Conservation (phyloP, 2,113 vertebrate species). For the Vicugna pacos region DNA sequence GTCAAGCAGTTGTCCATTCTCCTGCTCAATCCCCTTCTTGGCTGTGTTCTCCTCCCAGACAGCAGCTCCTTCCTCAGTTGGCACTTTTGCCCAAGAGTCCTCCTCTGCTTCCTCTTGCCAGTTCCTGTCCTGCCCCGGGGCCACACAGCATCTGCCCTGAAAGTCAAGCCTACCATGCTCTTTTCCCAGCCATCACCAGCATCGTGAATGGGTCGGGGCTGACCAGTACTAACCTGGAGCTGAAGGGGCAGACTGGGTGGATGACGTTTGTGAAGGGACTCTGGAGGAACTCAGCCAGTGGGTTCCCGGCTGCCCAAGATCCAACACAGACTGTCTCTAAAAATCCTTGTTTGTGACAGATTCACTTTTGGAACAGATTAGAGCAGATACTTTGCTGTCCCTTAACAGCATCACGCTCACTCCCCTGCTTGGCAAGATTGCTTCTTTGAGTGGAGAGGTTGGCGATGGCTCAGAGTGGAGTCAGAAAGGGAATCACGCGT, state of each 20-base stretch:
- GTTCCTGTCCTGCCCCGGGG: neutral
- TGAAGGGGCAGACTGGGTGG: neutral
- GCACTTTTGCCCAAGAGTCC: neutral
- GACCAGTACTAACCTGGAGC: neutral
- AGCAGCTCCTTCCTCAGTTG: neutral
- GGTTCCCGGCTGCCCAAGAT: neutral
- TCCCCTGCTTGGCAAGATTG: neutral
- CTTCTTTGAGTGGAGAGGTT: neutral
- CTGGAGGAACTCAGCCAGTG: neutral
- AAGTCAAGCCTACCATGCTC: neutral
- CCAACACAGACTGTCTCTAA: neutral
- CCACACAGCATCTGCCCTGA: neutral
- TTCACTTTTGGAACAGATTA: neutral
- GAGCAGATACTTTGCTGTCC: neutral
- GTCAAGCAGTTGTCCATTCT: neutral
- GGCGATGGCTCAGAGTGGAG: neutral
- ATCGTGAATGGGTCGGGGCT: neutral
- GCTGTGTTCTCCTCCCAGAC: accelerated
- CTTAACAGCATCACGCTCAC: neutral
- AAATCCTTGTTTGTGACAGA: neutral
- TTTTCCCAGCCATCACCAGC: neutral
- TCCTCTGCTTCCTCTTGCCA: neutral
- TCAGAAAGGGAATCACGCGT: neutral
- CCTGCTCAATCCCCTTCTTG: neutral
- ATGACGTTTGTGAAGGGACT: neutral